A percentile compares a stretch with the other conserved stretches of the same genome.
phyloP scores from a whole-genome alignment of 2,113 vertebrate genomes.

The Rhadina sibilatrix region DNA sequence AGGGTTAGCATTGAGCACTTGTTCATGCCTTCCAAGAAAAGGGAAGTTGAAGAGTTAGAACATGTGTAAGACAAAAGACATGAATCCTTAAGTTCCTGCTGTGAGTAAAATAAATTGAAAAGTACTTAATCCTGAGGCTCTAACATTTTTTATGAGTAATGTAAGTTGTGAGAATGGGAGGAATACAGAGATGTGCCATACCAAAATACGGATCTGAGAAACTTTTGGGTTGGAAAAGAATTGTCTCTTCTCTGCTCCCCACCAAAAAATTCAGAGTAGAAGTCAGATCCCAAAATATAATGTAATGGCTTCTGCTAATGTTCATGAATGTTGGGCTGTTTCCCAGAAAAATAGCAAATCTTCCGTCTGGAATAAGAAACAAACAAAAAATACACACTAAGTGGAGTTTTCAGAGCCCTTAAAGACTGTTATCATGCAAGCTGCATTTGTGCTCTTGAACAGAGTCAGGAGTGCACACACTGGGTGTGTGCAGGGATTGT shows the following conservation, averaged over 20 bases:
- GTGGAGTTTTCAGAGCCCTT: not conserved
- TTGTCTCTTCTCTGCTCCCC: not conserved
- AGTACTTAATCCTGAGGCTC: not conserved
- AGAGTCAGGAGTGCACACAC: not conserved
- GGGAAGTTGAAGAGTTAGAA: not conserved
- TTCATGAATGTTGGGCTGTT: not conserved
- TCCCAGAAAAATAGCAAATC: not conserved
- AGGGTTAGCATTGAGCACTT: not conserved
- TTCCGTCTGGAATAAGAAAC: not conserved
- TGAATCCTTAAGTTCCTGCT: not conserved
- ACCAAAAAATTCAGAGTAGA: not conserved
- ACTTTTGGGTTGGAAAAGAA: not conserved
- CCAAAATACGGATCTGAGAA: not conserved
- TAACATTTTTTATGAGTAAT: not conserved
- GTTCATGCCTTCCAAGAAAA: not conserved
- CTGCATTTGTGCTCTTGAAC: not conserved
- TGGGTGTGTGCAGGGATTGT: not conserved
- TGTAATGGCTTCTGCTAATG: not conserved
- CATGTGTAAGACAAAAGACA: not conserved
- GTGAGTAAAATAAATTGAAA: not conserved
- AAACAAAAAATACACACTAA: not conserved
- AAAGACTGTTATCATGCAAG: not conserved
- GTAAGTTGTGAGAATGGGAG: not conserved
- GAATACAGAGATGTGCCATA: not conserved
- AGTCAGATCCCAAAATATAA: not conserved